Conservation (phyloP, 2,113 vertebrate genomes). For the Sinocyclocheilus rhinocerous region DNA sequence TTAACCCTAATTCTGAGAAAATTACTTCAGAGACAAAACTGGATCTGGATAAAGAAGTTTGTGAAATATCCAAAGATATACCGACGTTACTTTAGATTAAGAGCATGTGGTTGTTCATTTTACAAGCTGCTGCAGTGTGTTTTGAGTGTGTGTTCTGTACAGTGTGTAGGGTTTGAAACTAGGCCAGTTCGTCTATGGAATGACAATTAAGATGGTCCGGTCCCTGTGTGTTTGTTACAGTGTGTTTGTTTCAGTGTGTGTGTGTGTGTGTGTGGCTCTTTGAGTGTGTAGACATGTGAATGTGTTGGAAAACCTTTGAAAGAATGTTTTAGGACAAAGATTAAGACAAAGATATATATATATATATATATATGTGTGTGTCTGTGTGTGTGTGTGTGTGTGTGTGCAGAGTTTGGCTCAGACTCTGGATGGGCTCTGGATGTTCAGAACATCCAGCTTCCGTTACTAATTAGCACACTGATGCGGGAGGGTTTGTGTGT, state of each 20-base stretch:
- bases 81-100: not conserved
- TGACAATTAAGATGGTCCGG: constrained; percentile 86
- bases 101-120: constrained; percentile 10
- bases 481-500: constrained; percentile 49
- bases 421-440: constrained; percentile 38
- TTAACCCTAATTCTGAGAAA: not conserved
- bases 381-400: constrained; percentile 29
- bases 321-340: not conserved
- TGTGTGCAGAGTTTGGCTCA: constrained; percentile 61
- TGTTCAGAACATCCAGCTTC: constrained; percentile 69
- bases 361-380: constrained; percentile 4
- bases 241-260: no score
- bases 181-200: constrained; percentile 89
- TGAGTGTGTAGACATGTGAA: not conserved
- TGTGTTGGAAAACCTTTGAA: not conserved
- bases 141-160: constrained; percentile 64
- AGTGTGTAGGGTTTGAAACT: constrained; percentile 81
- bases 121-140: constrained; percentile 44
- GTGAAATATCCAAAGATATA: not conserved
- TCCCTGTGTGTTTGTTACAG: constrained; percentile 61
- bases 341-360: not conserved
- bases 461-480: constrained; percentile 72
- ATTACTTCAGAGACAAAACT: not conserved
- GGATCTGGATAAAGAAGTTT: not conserved
- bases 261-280: not conserved